Base-by-base conservation (phyloP, 2,888 invertebrate species). In the Arrhopalites spinosus region DNA sequence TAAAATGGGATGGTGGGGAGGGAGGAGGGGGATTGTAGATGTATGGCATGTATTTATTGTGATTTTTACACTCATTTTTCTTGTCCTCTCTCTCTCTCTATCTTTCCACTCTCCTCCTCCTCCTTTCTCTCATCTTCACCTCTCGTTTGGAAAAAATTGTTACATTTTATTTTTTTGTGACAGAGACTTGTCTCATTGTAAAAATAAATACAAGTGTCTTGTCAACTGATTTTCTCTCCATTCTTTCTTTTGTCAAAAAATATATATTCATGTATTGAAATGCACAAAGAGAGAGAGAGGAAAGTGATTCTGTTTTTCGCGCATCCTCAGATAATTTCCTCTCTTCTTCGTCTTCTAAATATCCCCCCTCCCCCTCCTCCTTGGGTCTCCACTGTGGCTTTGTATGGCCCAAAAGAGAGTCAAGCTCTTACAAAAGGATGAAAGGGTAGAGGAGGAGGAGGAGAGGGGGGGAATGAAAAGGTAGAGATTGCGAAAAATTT, bases 271-370 rank as follows among this genome's bases (percentile, higher is more conserved):
- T 11, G 11, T 36, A 36, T 36, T 36, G 36, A 36, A 36, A 36
- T 7, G 5, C 11, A 11, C 5, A 11, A 36, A 36, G 36, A 36
- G 11, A 36, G 36, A 36, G 36, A 36, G 11, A 36, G 36, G 3
- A 36, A 36, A 36, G 36, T 36, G 36, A 36, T 36, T 36, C 36
- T 36, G 5, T n/a, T n/a, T 36, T 36, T 59, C 27, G 59, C 59
- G 59, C 59, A 59, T 59, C 59, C 59, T 59, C 59, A 23, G 59
- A 23, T 27, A 23, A 59, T 59, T 59, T 59, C 59, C 59, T 59
- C 50, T 50, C 50, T 50, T n/a, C n/a, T n/a, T n/a, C n/a, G n/a
- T n/a, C n/a, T n/a, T n/a, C n/a, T n/a, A n/a, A n/a, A n/a, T n/a
- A n/a, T n/a, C n/a, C n/a, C n/a, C n/a, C n/a, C 59, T 59, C 59